Evolutionary conservation across 2,888 invertebrate species (phyloP).

Genomic region (Punctoribates punctum): DNA sequence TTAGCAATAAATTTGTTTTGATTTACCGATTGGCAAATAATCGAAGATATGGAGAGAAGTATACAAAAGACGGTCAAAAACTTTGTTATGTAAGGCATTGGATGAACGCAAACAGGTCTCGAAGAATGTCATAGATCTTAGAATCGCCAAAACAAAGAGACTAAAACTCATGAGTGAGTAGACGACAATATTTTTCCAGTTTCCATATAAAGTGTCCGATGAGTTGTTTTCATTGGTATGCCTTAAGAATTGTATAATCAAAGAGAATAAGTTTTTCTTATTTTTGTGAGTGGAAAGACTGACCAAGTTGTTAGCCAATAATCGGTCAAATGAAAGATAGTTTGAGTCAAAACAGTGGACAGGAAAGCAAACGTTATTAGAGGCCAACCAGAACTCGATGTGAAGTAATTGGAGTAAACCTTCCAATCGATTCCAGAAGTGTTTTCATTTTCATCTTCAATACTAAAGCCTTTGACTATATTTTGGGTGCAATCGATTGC

Average conservation of each 20-base stretch:
- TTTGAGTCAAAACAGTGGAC: slow-evolving; percentile 53
- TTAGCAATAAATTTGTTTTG: background rate
- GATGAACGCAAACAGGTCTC: slow-evolving; percentile 48
- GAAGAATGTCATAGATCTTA: slow-evolving; percentile 46
- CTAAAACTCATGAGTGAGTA: slow-evolving; percentile 41
- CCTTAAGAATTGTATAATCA: slow-evolving; percentile 49
- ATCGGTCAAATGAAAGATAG: slow-evolving; percentile 53
- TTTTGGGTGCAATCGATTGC: too few relatives aligned
- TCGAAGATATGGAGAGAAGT: slow-evolving; percentile 56
- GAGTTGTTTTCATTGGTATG: slow-evolving; percentile 45
- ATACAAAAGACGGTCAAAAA: slow-evolving; percentile 53
- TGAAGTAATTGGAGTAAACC: slow-evolving; percentile 58
- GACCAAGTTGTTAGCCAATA: slow-evolving; percentile 55
- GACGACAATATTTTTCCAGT: slow-evolving; percentile 17
- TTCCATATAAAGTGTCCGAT: background rate
- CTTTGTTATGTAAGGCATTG: slow-evolving; percentile 45
- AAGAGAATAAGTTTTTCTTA: slow-evolving; percentile 49
- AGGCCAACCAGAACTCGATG: slow-evolving; percentile 59
- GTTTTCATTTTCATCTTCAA: background rate
- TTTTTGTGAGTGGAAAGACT: slow-evolving; percentile 50
- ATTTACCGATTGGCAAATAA: slow-evolving; percentile 56
- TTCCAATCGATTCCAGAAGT: slow-evolving; percentile 48
- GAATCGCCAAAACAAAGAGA: slow-evolving; percentile 44
- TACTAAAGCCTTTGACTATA: too few relatives aligned
- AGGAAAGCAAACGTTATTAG: slow-evolving; percentile 58